Conservation (phyloP, 2,797 vertebrate species). For the Pangasius krempfi region DNA sequence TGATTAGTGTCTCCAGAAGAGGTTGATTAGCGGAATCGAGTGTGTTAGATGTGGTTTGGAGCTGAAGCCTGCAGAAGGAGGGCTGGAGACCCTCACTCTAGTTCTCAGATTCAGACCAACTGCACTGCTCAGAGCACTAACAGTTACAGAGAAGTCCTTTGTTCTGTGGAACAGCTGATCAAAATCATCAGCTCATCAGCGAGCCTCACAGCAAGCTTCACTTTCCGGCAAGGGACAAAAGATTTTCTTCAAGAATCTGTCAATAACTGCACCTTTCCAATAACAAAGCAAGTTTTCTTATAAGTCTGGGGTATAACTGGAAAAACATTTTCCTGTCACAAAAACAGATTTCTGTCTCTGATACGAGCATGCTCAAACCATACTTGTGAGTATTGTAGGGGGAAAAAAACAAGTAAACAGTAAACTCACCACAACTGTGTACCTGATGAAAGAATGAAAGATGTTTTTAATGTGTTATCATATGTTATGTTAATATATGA, state of each 20-base stretch:
- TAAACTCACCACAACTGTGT: not conserved
- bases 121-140: not conserved
- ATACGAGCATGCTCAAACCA: not conserved
- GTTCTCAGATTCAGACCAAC: conserved; percentile 24
- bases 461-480: not conserved
- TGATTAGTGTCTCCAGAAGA: conserved; percentile 34
- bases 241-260: conserved; percentile 1
- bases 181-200: conserved; percentile 18
- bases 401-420: not conserved
- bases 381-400: not conserved
- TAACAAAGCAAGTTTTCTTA: not conserved
- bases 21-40: conserved; percentile 27
- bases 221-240: not conserved
- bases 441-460: not conserved
- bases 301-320: not conserved
- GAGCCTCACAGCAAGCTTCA: not conserved
- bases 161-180: conserved; percentile 28
- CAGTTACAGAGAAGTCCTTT: conserved; percentile 16
- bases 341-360: not conserved
- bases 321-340: not conserved
- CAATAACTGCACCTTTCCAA: not conserved
- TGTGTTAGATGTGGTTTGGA: conserved; percentile 40
- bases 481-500: too few relatives aligned
- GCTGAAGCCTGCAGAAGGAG: not conserved
- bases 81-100: conserved; percentile 20